Evolutionary conservation across 1,140 invertebrate species (phyloP).

Genomic region (Atopsyche davidsoni): DNA sequence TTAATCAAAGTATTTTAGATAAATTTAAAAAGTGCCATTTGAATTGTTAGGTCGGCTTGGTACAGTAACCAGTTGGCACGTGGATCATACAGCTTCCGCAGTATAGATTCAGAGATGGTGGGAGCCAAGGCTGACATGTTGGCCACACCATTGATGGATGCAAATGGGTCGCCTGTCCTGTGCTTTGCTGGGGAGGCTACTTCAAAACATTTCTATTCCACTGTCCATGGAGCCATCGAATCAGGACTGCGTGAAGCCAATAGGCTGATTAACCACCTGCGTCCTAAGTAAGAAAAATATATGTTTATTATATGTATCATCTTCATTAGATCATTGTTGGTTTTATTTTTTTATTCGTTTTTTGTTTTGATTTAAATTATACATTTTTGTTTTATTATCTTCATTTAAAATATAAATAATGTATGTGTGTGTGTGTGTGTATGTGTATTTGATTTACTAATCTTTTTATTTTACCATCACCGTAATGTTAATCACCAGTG

Average conservation of each 20-base stretch:
- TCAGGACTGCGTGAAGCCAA: slow-evolving; percentile 51
- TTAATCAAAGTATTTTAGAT: too few relatives aligned
- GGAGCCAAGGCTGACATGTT: slow-evolving; percentile 46
- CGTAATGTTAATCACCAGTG: too few relatives aligned
- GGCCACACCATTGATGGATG: slow-evolving; percentile 50
- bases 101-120: slow-evolving; percentile 50
- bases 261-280: slow-evolving; percentile 30
- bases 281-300: too few relatives aligned
- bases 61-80: slow-evolving; percentile 57
- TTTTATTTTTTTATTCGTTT: slow-evolving; percentile 2
- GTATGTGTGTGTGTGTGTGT: too few relatives aligned
- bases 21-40: too few relatives aligned
- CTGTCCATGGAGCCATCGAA: slow-evolving; percentile 58
- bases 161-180: slow-evolving; percentile 43
- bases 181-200: slow-evolving; percentile 44
- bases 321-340: too few relatives aligned
- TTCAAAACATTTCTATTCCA: slow-evolving; percentile 48
- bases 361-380: background rate
- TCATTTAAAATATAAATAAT: too few relatives aligned
- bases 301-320: too few relatives aligned
- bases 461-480: too few relatives aligned
- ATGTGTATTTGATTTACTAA: too few relatives aligned
- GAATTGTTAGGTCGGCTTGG: slow-evolving; percentile 59
- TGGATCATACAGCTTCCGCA: slow-evolving; percentile 66
- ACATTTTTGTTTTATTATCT: background rate